Evolutionary conservation across 2,113 vertebrate genomes (phyloP).

Genomic region (Tachysurus fulvidraco): DNA sequence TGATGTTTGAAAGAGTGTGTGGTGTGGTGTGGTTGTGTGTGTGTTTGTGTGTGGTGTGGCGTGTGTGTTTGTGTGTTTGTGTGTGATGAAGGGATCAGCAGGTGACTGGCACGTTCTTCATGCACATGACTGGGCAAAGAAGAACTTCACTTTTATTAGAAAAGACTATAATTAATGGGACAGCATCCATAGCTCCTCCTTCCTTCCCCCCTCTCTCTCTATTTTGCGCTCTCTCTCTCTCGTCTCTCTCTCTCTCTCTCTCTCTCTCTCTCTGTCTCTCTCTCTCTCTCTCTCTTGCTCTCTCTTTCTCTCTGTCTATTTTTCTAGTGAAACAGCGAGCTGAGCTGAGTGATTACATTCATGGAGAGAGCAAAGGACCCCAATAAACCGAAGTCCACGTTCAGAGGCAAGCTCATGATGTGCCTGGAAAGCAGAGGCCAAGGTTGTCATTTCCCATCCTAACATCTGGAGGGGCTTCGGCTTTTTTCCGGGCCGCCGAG

Average conservation of each 20-base stretch:
- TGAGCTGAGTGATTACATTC: conserved; percentile 28
- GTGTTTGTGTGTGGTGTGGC: no score
- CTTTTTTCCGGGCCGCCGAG: conserved; percentile 56
- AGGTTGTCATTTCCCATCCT: conserved; percentile 72
- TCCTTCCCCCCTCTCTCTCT: neutral
- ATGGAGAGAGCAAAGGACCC: neutral
- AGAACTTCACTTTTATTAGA: conserved; percentile 86
- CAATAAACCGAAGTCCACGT: conserved; percentile 36
- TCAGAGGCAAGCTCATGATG: conserved; percentile 67
- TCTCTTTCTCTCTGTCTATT: conserved; percentile 48
- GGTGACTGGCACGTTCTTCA: conserved; percentile 77
- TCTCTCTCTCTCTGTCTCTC: neutral
- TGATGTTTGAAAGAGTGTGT: neutral
- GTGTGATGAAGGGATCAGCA: conserved; percentile 70
- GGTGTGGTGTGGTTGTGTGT: no score
- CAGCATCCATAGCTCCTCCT: conserved; percentile 68
- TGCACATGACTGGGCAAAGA: conserved; percentile 79
- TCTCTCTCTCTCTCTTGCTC: neutral
- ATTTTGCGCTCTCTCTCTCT: neutral
- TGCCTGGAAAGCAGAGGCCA: conserved; percentile 54
- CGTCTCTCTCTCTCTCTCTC: neutral
- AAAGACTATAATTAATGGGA: conserved; percentile 85
- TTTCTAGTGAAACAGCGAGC: neutral
- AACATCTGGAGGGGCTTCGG: conserved; percentile 60
- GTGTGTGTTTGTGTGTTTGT: conserved; percentile 47